Evolutionary conservation across 2,113 vertebrate species (phyloP).

Genomic region (Protomyctophum bolini): DNA sequence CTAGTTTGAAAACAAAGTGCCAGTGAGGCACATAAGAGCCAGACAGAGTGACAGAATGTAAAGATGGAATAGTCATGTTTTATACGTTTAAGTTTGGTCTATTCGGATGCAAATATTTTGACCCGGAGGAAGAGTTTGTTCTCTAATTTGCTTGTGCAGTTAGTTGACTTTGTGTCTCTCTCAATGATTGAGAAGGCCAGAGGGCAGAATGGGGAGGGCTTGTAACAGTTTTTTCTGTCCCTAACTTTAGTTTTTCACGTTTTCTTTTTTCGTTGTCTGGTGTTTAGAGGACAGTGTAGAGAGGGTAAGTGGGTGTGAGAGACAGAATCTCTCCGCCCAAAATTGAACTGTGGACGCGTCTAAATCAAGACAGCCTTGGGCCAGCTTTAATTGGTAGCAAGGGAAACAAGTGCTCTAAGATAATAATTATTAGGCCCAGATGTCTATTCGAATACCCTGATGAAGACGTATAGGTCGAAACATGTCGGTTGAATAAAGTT

Average conservation of each 20-base stretch:
- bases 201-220: no score
- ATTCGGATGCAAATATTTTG: constrained; percentile 5
- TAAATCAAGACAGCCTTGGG: no score
- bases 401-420: no score
- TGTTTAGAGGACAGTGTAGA: neutral
- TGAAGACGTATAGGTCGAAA: no score
- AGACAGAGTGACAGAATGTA: neutral
- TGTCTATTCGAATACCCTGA: no score
- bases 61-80: neutral
- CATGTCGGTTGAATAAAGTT: no score
- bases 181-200: neutral
- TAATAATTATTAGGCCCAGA: no score
- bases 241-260: no score
- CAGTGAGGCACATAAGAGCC: constrained; percentile 19
- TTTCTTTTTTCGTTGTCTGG: no score
- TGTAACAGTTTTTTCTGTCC: no score
- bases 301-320: neutral
- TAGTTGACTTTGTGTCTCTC: neutral
- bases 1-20: constrained; percentile 49
- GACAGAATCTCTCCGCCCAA: neutral
- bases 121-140: neutral
- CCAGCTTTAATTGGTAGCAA: no score
- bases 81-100: neutral
- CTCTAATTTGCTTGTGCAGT: neutral
- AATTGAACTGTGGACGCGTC: no score